A percentile compares a stretch with the other conserved stretches of the same genome.
Conservation (phyloP, 2,113 vertebrate genomes). For the Grammomys surdaster region DNA sequence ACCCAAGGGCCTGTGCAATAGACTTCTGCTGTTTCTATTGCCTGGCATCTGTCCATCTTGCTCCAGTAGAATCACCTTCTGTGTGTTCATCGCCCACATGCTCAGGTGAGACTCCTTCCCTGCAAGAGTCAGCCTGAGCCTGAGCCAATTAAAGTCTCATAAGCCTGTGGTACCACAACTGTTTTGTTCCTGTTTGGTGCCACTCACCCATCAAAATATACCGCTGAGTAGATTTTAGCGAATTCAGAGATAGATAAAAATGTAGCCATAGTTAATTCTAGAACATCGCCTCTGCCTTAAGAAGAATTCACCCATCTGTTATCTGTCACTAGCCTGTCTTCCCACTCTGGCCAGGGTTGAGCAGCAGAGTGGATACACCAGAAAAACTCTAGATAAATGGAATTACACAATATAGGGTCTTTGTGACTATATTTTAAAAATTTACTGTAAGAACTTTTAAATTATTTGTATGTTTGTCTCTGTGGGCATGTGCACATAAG, state of each 20-base stretch:
- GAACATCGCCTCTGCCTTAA: neutral
- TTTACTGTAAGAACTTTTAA: neutral
- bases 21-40: slow-evolving; percentile 3
- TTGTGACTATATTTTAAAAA: neutral
- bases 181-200: neutral
- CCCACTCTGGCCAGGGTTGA: neutral
- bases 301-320: neutral
- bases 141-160: neutral
- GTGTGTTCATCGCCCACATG: neutral
- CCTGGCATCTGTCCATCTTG: neutral
- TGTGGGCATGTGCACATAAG: neutral
- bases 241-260: neutral
- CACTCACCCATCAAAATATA: neutral
- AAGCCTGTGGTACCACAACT: neutral
- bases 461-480: neutral
- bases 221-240: neutral
- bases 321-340: neutral
- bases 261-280: neutral
- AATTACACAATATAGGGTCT: neutral
- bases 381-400: neutral
- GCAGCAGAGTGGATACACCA: neutral
- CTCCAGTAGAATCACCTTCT: neutral
- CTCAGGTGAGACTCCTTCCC: neutral
- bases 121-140: neutral
- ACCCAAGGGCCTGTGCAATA: neutral